phyloP scores from a whole-genome alignment of 1,140 invertebrate species.

The Euschistus heros region DNA sequence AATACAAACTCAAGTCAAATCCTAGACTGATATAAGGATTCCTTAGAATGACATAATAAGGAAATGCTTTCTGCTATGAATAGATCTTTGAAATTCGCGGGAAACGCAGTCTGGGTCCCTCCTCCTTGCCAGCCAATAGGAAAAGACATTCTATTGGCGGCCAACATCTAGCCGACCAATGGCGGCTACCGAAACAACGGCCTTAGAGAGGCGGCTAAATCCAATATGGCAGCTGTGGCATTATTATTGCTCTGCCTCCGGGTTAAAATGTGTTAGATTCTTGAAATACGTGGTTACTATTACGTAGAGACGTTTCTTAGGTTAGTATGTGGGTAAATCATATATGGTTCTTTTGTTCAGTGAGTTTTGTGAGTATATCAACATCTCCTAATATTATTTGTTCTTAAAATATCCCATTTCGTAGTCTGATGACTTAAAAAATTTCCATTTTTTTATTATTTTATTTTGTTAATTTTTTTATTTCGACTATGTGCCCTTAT shows the following conservation, averaged over 20 bases:
- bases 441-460: background rate
- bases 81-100: too few species aligned
- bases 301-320: conserved; percentile 2
- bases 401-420: background rate
- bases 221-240: conserved; percentile 32
- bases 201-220: conserved; percentile 33
- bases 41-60: too few species aligned
- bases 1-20: too few species aligned
- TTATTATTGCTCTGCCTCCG: conserved; percentile 30
- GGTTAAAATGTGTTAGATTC: conserved; percentile 28
- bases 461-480: background rate
- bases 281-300: conserved; percentile 11
- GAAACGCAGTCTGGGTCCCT: background rate
- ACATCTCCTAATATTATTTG: background rate
- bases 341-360: conserved; percentile 4
- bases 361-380: conserved; percentile 8
- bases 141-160: background rate
- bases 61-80: too few species aligned
- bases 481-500: background rate
- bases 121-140: background rate
- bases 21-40: too few species aligned
- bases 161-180: conserved; percentile 18
- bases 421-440: background rate
- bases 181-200: conserved; percentile 30
- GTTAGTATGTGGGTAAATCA: background rate